phyloP scores from a whole-genome alignment of 2,113 vertebrate species.

The Megaceryle maxima region DNA sequence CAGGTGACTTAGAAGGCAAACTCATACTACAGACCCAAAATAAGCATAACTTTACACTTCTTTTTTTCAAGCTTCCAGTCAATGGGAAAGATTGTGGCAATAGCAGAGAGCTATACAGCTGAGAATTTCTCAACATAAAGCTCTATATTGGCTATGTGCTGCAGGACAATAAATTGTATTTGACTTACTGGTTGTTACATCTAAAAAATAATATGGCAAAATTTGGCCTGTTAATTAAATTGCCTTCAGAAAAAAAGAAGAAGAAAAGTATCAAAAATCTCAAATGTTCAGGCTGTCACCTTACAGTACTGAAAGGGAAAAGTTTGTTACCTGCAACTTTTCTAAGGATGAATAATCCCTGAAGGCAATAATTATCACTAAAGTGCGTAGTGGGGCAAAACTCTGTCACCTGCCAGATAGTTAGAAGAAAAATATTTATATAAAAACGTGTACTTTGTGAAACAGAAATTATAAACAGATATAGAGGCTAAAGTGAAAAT shows the following conservation, averaged over 20 bases:
- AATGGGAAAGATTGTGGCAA: rapidly evolving
- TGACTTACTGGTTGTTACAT: background rate
- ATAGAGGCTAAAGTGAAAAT: background rate
- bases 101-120: background rate
- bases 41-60: background rate
- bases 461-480: background rate
- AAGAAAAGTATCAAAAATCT: background rate
- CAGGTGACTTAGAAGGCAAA: background rate
- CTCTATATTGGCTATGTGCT: background rate
- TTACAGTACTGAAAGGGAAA: background rate
- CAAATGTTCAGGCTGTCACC: background rate
- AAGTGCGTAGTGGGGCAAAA: background rate
- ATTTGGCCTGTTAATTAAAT: background rate
- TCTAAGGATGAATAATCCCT: background rate
- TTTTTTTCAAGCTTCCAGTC: background rate
- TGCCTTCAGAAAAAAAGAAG: background rate
- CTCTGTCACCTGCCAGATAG: rapidly evolving
- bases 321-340: background rate
- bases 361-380: background rate
- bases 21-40: background rate
- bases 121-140: background rate
- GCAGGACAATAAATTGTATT: background rate
- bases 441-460: background rate
- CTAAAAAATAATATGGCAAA: background rate
- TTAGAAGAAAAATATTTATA: background rate